phyloP scores from a whole-genome alignment of 2,113 vertebrate genomes.

The Emydocephalus ijimae region DNA sequence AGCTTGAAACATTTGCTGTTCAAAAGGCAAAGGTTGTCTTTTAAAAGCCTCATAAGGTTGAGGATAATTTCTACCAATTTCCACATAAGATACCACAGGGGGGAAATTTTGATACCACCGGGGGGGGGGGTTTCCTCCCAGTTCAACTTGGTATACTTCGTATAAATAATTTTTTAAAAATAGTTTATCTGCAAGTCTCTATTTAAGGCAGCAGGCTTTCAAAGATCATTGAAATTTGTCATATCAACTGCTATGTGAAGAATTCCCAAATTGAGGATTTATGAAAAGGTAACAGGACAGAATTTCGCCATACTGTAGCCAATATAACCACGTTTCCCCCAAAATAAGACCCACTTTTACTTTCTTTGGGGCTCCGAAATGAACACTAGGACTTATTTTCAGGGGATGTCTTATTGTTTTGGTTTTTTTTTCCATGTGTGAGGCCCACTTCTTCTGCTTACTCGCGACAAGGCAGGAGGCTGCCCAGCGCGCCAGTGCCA shows the following conservation, averaged over 20 bases:
- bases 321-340: background rate
- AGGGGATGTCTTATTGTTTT: too few relatives aligned
- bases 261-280: background rate
- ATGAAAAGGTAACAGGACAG: background rate
- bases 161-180: background rate
- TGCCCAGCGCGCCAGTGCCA: too few relatives aligned
- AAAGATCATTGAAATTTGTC: background rate
- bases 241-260: background rate
- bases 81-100: background rate
- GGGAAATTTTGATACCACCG: background rate
- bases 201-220: background rate
- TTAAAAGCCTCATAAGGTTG: background rate
- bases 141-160: background rate
- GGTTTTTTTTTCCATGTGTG: too few relatives aligned
- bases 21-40: background rate
- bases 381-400: too few relatives aligned
- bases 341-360: too few relatives aligned
- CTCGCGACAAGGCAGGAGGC: too few relatives aligned
- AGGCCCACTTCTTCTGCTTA: too few relatives aligned
- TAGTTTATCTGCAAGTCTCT: background rate
- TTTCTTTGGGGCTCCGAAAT: too few relatives aligned
- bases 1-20: background rate
- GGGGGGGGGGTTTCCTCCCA: too few relatives aligned
- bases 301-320: background rate
- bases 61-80: background rate